phyloP scores from a whole-genome alignment of 2,797 vertebrate genomes.

The Lophotriccus pileatus region DNA sequence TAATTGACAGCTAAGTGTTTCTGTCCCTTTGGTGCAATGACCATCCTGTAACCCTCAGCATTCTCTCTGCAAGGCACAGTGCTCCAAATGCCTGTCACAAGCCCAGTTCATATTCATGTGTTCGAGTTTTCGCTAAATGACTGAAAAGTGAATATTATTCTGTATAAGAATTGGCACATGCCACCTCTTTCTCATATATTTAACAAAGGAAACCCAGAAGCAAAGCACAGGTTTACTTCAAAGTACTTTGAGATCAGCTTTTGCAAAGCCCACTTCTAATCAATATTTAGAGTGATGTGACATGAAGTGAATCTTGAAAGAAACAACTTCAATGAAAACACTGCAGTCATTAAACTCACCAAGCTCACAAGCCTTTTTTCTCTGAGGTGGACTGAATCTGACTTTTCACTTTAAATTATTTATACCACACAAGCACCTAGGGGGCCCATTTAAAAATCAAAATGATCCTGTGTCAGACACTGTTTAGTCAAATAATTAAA shows the following conservation, averaged over 20 bases:
- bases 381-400: background rate
- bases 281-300: background rate
- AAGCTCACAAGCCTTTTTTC: background rate
- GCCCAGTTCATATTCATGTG: background rate
- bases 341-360: background rate
- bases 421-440: background rate
- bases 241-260: background rate
- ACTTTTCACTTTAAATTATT: background rate
- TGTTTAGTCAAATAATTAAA: background rate
- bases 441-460: background rate
- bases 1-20: background rate
- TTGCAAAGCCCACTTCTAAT: background rate
- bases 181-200: background rate
- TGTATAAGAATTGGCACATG: background rate
- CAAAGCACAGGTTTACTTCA: background rate
- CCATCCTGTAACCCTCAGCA: background rate
- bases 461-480: background rate
- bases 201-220: background rate
- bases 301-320: background rate
- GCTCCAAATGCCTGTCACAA: background rate
- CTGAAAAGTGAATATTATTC: background rate
- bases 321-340: background rate
- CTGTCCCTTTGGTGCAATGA: background rate
- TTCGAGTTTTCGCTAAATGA: background rate
- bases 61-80: background rate